These are phyloP conservation scores for Mola mola DNA, from an alignment of 2,113 vertebrate species.

Conservation along the genomic window DNA sequence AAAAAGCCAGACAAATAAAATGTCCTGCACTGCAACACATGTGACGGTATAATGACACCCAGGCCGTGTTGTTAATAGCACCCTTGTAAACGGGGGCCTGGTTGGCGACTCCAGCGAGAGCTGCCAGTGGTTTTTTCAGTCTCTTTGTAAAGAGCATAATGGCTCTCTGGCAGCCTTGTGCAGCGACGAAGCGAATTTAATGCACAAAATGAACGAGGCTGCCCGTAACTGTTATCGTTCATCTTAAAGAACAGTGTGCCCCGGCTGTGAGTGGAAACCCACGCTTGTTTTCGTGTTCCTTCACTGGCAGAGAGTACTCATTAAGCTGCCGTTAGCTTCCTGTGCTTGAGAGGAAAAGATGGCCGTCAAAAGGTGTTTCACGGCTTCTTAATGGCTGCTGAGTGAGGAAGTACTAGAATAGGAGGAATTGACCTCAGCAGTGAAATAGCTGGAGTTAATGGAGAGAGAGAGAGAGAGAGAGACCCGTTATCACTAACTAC, in stretches of 20 bases:
- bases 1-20: constrained; percentile 15
- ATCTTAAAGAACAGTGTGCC: constrained; percentile 37
- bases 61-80: constrained; percentile 55
- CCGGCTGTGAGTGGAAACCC: constrained; percentile 25
- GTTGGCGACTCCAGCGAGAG: constrained; percentile 31
- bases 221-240: constrained; percentile 13
- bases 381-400: constrained; percentile 60
- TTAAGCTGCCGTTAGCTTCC: constrained; percentile 65
- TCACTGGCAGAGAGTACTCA: constrained; percentile 41
- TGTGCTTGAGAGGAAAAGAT: constrained; percentile 53
- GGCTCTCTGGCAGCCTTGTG: constrained; percentile 26
- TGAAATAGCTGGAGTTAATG: constrained; percentile 57
- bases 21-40: constrained; percentile 14
- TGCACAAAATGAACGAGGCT: constrained; percentile 13
- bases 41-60: constrained; percentile 40
- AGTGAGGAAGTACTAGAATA: constrained; percentile 63
- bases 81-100: constrained; percentile 57
- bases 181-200: constrained; percentile 11
- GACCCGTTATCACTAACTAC: constrained; percentile 32
- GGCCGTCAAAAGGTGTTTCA: constrained; percentile 50
- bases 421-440: constrained; percentile 71
- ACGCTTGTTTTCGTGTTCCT: constrained; percentile 42
- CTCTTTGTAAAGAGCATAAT: constrained; percentile 24
- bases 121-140: constrained; percentile 71
- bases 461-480: constrained; percentile 32